Evolutionary conservation across 2,113 vertebrate genomes (phyloP).

Genomic region (Sylvietta virens): DNA sequence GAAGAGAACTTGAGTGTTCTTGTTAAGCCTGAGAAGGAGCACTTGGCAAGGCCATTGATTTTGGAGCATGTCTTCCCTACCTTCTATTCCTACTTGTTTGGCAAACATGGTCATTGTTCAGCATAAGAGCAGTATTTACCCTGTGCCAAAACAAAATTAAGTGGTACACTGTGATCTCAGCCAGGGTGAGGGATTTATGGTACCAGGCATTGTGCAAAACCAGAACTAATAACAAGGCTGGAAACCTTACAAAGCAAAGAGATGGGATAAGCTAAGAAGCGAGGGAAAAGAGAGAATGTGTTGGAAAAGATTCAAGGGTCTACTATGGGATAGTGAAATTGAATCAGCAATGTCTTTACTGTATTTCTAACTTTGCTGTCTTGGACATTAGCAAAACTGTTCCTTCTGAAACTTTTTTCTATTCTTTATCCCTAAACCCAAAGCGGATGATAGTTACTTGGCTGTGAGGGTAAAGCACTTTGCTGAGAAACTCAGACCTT

Average conservation of each 20-base stretch:
- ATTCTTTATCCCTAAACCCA: background rate
- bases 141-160: background rate
- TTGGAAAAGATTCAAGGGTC: background rate
- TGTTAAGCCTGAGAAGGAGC: background rate
- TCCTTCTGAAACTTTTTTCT: background rate
- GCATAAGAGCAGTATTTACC: background rate
- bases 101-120: background rate
- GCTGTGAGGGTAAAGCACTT: background rate
- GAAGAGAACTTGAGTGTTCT: background rate
- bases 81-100: background rate
- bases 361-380: background rate
- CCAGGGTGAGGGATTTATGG: background rate
- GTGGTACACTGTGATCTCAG: background rate
- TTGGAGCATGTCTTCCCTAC: background rate
- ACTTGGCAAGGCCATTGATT: background rate
- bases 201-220: background rate
- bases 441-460: background rate
- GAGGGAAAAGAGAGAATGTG: background rate
- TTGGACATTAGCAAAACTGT: background rate
- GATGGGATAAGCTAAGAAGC: background rate
- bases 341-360: background rate
- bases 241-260: background rate
- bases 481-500: background rate
- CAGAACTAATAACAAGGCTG: background rate
- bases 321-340: background rate